These are phyloP conservation scores for Hypomecis punctinalis DNA, from an alignment of 2,888 invertebrate genomes.

Conservation along the genomic window DNA sequence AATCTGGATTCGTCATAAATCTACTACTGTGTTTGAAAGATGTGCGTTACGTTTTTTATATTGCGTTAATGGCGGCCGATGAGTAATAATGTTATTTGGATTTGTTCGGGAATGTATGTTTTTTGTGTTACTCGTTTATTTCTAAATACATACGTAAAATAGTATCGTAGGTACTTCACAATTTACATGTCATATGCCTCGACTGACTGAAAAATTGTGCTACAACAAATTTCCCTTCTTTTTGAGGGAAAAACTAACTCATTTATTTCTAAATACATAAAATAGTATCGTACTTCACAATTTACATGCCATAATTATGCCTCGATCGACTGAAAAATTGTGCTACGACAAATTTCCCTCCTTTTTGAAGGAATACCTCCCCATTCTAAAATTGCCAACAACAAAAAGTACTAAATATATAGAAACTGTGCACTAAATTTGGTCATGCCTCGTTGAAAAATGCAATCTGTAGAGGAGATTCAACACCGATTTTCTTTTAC, in stretches of 20 bases:
- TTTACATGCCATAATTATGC: background rate
- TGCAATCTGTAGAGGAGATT: too few relatives aligned
- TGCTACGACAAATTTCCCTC: too few relatives aligned
- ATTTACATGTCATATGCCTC: background rate
- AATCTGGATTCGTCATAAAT: conserved; percentile 39
- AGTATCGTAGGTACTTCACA: background rate
- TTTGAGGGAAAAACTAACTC: background rate
- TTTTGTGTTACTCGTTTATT: background rate
- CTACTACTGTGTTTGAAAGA: conserved; percentile 33
- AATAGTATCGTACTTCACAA: background rate
- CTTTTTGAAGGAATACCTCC: too few relatives aligned
- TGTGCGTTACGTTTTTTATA: conserved; percentile 22
- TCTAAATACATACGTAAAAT: background rate
- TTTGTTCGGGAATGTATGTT: conserved; percentile 1
- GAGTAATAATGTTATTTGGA: conserved; percentile 23
- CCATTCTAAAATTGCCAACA: too few relatives aligned
- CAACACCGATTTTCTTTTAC: too few relatives aligned
- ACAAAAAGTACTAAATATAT: too few relatives aligned
- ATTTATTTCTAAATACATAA: background rate
- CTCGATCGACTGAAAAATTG: too few relatives aligned
- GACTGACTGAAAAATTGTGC: too few relatives aligned
- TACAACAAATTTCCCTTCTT: too few relatives aligned
- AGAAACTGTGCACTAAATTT: too few relatives aligned
- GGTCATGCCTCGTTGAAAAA: too few relatives aligned
- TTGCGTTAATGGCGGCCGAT: conserved; percentile 21